A percentile compares a stretch with the other conserved stretches of the same genome.
phyloP scores from a whole-genome alignment of 2,888 invertebrate genomes.

The Cepaea hortensis region DNA sequence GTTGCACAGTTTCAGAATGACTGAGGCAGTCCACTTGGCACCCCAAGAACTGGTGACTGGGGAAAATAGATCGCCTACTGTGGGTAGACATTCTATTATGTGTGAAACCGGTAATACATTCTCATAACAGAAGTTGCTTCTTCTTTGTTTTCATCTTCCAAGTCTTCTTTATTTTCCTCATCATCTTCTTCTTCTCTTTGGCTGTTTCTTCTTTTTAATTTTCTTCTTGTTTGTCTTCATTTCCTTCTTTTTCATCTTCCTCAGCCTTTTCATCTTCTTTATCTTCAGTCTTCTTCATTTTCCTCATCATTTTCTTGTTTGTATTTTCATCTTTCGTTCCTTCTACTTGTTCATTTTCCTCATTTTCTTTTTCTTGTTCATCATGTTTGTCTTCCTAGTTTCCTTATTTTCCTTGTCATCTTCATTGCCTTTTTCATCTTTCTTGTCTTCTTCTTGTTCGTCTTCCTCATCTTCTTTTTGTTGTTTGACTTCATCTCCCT shows the following conservation, averaged over 20 bases:
- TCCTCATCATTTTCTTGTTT: constrained; percentile 2
- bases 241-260: background rate
- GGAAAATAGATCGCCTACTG: no score
- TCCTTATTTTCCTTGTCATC: background rate
- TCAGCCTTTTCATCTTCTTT: background rate
- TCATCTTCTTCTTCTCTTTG: background rate
- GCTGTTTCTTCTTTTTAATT: background rate
- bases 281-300: background rate
- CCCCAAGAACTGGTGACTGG: no score
- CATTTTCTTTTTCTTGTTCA: background rate
- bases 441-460: background rate
- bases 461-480: background rate
- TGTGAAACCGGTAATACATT: no score
- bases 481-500: background rate
- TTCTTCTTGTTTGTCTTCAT: background rate
- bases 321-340: background rate
- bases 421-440: background rate
- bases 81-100: no score
- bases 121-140: background rate
- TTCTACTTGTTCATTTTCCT: background rate
- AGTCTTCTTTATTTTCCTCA: background rate
- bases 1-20: no score
- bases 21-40: no score
- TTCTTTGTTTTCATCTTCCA: background rate
- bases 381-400: background rate